These are phyloP conservation scores for Pteruthius melanotis DNA, from an alignment of 2,113 vertebrate genomes.

Conservation along the genomic window DNA sequence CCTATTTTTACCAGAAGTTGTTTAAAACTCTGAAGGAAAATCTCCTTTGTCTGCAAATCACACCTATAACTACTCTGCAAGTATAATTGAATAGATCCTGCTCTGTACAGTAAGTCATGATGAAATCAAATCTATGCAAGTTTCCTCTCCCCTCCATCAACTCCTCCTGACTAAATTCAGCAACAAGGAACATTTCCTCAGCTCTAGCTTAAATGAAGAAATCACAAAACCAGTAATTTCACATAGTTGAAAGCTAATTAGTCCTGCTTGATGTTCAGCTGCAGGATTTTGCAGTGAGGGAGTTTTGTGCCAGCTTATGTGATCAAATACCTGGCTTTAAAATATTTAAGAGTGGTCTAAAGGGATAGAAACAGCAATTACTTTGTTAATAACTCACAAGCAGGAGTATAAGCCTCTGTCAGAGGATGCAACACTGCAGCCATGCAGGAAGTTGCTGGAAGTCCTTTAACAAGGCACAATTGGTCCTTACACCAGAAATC, in stretches of 20 bases:
- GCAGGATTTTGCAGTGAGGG: background rate
- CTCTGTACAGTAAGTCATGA: background rate
- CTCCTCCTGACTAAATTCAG: background rate
- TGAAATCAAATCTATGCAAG: background rate
- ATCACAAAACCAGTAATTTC: background rate
- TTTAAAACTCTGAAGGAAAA: background rate
- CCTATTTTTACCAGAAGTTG: background rate
- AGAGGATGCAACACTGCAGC: background rate
- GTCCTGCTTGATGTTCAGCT: background rate
- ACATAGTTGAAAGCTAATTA: background rate
- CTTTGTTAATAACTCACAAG: background rate
- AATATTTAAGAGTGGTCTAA: background rate
- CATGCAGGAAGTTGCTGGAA: background rate
- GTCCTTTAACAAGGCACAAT: rapidly evolving
- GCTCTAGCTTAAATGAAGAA: background rate
- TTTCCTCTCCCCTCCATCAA: background rate
- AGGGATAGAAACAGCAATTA: background rate
- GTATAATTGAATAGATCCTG: background rate
- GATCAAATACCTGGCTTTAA: background rate
- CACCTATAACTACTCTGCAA: background rate
- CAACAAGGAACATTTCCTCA: background rate
- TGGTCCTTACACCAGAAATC: background rate
- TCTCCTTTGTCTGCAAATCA: background rate
- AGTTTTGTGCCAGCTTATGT: background rate
- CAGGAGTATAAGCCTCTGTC: background rate